Evolutionary conservation across 2,888 invertebrate species (phyloP).

Genomic region (Lottia gigantea): DNA sequence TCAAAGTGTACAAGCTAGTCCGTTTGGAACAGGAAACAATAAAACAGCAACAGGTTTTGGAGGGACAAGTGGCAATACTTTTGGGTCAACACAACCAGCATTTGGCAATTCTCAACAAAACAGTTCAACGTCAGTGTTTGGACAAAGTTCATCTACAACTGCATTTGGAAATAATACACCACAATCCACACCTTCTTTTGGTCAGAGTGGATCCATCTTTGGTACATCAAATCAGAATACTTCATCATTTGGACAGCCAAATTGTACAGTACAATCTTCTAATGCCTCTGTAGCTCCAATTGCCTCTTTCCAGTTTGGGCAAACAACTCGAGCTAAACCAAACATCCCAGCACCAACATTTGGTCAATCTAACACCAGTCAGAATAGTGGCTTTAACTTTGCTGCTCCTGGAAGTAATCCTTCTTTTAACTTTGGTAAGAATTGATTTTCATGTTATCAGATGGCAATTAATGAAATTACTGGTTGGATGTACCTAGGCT

Average conservation of each 20-base stretch:
- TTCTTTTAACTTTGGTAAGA: constrained; percentile 5
- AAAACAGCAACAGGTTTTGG: background rate
- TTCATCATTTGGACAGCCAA: background rate
- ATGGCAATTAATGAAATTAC: too few relatives aligned
- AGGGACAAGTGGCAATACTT: background rate
- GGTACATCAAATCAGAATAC: background rate
- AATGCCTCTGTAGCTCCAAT: background rate
- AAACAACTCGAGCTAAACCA: constrained; percentile 9
- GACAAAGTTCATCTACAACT: background rate
- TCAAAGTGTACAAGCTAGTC: too few relatives aligned
- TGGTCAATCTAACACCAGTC: background rate
- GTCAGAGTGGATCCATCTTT: background rate
- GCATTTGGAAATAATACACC: background rate
- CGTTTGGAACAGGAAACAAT: background rate
- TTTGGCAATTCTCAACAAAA: background rate
- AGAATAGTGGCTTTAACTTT: background rate
- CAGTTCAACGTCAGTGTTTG: background rate
- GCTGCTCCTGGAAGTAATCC: constrained; percentile 2
- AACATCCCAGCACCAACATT: background rate
- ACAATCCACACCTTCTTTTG: background rate
- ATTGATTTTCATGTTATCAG: background rate
- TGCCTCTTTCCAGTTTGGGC: background rate
- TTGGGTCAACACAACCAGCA: background rate
- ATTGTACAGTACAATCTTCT: background rate
- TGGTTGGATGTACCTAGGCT: too few relatives aligned